These are phyloP conservation scores for Pygoscelis adeliae DNA, from an alignment of 2,113 vertebrate species.

Conservation along the genomic window DNA sequence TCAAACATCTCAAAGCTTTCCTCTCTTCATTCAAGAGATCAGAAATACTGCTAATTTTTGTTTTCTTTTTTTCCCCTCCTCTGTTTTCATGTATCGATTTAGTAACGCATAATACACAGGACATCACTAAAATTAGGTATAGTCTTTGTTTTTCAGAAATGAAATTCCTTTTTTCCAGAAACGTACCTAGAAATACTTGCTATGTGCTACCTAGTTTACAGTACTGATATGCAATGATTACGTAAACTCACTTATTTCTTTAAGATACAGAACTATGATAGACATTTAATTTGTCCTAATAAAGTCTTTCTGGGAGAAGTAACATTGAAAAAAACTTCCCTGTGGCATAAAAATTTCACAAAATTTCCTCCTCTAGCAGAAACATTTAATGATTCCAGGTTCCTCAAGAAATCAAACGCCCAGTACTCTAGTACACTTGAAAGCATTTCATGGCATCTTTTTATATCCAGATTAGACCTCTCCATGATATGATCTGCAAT, in stretches of 20 bases:
- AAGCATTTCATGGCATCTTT: background rate
- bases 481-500: background rate
- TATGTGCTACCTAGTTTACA: background rate
- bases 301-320: background rate
- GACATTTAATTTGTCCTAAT: background rate
- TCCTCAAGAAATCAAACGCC: background rate
- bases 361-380: background rate
- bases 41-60: background rate
- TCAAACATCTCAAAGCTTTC: background rate
- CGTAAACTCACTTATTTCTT: background rate
- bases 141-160: background rate
- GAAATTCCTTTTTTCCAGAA: background rate
- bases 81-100: background rate
- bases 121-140: background rate
- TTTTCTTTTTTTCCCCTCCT: background rate
- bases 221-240: background rate
- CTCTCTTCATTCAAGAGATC: background rate
- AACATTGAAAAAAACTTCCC: background rate
- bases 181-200: background rate
- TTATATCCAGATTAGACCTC: background rate
- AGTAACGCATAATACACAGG: background rate
- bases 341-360: background rate
- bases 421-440: background rate
- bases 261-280: background rate
- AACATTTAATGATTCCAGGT: background rate